A percentile compares a stretch with the other conserved stretches of the same genome.
phyloP scores from a whole-genome alignment of 2,797 vertebrate species.

The Arnoldichthys spilopterus region DNA sequence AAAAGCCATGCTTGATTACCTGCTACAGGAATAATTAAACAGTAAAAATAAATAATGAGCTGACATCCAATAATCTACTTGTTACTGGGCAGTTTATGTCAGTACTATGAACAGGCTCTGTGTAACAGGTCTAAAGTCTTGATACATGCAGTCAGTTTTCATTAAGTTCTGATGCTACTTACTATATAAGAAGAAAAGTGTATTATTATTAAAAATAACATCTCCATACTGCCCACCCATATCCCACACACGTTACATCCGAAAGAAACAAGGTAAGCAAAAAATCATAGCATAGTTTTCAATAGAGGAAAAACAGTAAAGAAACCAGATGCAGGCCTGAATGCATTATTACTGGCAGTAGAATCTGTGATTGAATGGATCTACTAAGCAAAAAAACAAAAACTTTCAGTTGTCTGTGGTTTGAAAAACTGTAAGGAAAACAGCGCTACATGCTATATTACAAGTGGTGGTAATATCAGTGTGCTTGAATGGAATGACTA shows the following conservation, averaged over 20 bases:
- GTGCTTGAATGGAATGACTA: conserved; percentile 9
- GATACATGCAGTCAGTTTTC: too few species aligned
- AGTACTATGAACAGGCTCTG: too few species aligned
- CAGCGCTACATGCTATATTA: background rate
- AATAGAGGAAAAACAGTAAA: background rate
- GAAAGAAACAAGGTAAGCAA: background rate
- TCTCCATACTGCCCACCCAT: background rate
- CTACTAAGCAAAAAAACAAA: background rate
- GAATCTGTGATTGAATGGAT: background rate
- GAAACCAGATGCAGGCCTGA: background rate
- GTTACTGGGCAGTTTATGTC: too few species aligned
- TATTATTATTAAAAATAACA: too few species aligned
- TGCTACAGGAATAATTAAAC: too few species aligned
- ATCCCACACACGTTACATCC: background rate
- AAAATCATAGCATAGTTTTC: too few species aligned
- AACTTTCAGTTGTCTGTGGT: background rate
- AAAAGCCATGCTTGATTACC: background rate
- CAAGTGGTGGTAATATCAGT: background rate
- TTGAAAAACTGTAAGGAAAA: conserved; percentile 8
- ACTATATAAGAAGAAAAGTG: too few species aligned
- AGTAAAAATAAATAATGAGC: too few species aligned
- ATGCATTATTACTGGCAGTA: background rate
- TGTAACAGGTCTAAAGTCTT: too few species aligned
- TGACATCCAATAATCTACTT: too few species aligned
- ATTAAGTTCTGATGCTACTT: too few species aligned